Conservation (phyloP, 2,888 invertebrate genomes). For the Ochropacha duplaris region DNA sequence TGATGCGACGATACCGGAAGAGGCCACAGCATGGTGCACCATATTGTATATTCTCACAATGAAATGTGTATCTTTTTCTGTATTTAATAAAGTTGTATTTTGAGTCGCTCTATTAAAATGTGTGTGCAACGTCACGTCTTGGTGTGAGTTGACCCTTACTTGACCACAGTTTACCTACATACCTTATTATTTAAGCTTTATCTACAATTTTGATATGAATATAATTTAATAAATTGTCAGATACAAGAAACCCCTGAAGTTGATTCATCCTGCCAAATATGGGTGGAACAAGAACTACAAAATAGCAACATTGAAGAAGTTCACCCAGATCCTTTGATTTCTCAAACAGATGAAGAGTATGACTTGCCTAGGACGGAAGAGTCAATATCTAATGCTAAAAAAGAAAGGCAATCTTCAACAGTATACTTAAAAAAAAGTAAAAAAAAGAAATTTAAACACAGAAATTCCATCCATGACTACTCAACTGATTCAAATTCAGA, state of each 20-base stretch:
- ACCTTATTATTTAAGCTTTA: too few relatives aligned
- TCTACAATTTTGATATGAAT: background rate
- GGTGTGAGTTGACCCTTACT: too few relatives aligned
- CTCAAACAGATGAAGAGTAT: constrained; percentile 55
- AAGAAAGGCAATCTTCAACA: constrained; percentile 27
- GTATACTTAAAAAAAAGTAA: constrained; percentile 44
- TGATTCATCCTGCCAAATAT: constrained; percentile 59
- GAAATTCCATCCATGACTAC: constrained; percentile 32
- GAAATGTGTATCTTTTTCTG: too few relatives aligned
- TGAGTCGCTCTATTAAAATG: too few relatives aligned
- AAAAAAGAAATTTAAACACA: constrained; percentile 54
- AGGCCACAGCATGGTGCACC: too few relatives aligned
- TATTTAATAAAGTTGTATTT: too few relatives aligned
- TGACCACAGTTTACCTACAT: too few relatives aligned
- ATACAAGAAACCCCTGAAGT: constrained; percentile 50
- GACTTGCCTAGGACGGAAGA: constrained; percentile 38
- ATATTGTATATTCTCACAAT: too few relatives aligned
- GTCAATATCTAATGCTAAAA: constrained; percentile 33
- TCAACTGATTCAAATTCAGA: constrained; percentile 30
- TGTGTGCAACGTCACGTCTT: too few relatives aligned
- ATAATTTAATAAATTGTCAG: constrained; percentile 31
- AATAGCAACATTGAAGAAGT: constrained; percentile 42
- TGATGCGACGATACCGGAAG: too few relatives aligned
- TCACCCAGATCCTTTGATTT: constrained; percentile 54
- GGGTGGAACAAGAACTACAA: constrained; percentile 51